A percentile compares a stretch with the other conserved stretches of the same genome.
These are phyloP conservation scores for Drosophila helvetica DNA, from an alignment of 2,888 invertebrate species.

Conservation along the genomic window DNA sequence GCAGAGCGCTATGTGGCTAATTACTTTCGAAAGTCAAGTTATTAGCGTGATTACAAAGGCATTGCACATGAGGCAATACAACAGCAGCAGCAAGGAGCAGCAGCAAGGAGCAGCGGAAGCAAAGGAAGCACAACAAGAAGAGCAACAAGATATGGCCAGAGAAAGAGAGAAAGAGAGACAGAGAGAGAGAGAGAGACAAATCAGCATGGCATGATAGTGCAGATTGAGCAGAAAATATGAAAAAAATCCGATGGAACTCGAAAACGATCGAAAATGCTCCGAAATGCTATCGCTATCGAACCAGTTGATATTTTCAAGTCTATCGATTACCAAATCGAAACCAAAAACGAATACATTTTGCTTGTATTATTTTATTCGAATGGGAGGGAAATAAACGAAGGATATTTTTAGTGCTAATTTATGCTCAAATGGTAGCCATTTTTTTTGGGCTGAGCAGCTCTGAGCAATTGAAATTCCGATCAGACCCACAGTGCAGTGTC, in stretches of 20 bases:
- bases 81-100: constrained; percentile 13
- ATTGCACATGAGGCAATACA: constrained; percentile 49
- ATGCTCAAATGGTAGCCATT: too few relatives aligned
- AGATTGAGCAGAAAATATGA: background rate
- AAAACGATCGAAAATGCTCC: too few relatives aligned
- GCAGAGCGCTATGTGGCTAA: constrained; percentile 73
- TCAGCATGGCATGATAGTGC: background rate
- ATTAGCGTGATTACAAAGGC: constrained; percentile 79
- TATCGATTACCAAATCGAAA: too few relatives aligned
- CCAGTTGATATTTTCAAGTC: rapidly evolving
- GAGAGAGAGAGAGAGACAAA: background rate
- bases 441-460: background rate
- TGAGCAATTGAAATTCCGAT: background rate
- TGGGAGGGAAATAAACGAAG: too few relatives aligned
- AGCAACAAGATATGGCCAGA: constrained; percentile 1
- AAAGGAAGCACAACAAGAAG: constrained; percentile 31
- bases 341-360: too few relatives aligned
- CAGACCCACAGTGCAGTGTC: constrained; percentile 36
- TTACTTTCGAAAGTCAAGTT: constrained; percentile 79
- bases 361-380: too few relatives aligned
- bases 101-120: constrained; percentile 15
- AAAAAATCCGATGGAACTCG: background rate
- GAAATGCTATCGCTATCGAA: too few relatives aligned
- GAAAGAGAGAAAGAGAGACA: background rate
- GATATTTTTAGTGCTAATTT: too few relatives aligned